Percentiles rank a stretch among this genome's conserved stretches.
These are phyloP conservation scores for Corythornis vintsioides DNA, from an alignment of 2,113 vertebrate genomes.

Conservation along the genomic window DNA sequence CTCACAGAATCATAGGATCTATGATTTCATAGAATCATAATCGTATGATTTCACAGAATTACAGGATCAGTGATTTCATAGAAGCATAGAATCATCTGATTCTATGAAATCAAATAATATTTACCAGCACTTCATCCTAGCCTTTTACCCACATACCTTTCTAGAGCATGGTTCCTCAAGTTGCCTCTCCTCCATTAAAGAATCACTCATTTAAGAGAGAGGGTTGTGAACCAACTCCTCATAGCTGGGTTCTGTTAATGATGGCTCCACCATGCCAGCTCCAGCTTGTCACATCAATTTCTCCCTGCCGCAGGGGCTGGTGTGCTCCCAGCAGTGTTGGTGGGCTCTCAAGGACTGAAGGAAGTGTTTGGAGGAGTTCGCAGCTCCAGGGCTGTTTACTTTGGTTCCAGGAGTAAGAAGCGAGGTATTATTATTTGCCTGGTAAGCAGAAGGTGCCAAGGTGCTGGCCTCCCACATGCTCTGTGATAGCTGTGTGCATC, in stretches of 20 bases:
- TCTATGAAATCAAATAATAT: background rate
- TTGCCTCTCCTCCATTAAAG: background rate
- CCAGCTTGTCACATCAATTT: background rate
- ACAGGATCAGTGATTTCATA: no score
- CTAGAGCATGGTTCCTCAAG: background rate
- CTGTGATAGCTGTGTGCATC: background rate
- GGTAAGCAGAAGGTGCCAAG: background rate
- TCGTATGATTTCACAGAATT: no score
- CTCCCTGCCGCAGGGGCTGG: fast-evolving
- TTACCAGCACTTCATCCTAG: background rate
- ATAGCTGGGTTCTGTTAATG: background rate
- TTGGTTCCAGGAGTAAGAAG: background rate
- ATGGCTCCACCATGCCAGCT: background rate
- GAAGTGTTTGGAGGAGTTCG: background rate
- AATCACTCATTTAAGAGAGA: background rate
- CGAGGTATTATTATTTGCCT: background rate
- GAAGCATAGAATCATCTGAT: no score
- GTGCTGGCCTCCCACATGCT: fast-evolving
- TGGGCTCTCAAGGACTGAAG: background rate
- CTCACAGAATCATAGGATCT: background rate
- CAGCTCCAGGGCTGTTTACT: background rate
- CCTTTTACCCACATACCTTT: background rate
- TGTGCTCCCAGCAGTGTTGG: background rate
- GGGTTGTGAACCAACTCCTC: background rate
- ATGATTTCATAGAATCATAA: no score